Evolutionary conservation across 2,797 vertebrate species (phyloP).

Genomic region (Gambelia wislizenii): DNA sequence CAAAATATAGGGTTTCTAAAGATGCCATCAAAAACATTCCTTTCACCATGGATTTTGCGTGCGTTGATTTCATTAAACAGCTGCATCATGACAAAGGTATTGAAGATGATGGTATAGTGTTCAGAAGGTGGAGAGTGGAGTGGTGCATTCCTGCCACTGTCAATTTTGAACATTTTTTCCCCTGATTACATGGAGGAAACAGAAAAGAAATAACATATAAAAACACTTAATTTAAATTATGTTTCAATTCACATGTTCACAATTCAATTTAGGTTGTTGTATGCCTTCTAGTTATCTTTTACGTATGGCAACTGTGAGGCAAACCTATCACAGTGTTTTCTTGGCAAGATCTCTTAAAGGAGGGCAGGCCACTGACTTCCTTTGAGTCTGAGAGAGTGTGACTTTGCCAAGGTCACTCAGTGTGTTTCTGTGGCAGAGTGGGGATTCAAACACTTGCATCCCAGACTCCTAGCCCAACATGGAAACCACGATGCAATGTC

Average conservation of each 20-base stretch:
- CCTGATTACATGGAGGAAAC: constrained; percentile 76
- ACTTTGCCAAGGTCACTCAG: too few relatives aligned
- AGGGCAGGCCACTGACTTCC: too few relatives aligned
- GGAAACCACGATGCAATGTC: too few relatives aligned
- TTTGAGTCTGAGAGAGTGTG: too few relatives aligned
- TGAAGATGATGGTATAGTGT: constrained; percentile 99
- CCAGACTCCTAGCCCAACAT: too few relatives aligned
- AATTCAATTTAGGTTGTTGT: background rate
- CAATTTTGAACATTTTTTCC: constrained; percentile 95
- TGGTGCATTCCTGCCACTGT: constrained; percentile 93
- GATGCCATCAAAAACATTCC: constrained; percentile 97
- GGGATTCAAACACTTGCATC: too few relatives aligned
- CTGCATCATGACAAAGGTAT: constrained; percentile 99
- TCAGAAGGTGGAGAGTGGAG: constrained; percentile 96
- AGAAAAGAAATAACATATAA: constrained; percentile 9
- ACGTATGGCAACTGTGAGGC: too few relatives aligned
- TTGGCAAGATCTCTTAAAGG: too few relatives aligned
- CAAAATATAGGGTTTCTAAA: constrained; percentile 98
- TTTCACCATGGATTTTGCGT: constrained; percentile 97
- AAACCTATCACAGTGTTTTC: too few relatives aligned
- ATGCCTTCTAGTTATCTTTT: too few relatives aligned
- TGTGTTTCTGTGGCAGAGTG: too few relatives aligned
- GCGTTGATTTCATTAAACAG: constrained; percentile 99
- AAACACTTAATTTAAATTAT: background rate
- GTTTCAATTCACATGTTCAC: background rate